A percentile compares a stretch with the other conserved stretches of the same genome.
Evolutionary conservation across 1,140 invertebrate genomes (phyloP).

Genomic region (Cydia pomonella): DNA sequence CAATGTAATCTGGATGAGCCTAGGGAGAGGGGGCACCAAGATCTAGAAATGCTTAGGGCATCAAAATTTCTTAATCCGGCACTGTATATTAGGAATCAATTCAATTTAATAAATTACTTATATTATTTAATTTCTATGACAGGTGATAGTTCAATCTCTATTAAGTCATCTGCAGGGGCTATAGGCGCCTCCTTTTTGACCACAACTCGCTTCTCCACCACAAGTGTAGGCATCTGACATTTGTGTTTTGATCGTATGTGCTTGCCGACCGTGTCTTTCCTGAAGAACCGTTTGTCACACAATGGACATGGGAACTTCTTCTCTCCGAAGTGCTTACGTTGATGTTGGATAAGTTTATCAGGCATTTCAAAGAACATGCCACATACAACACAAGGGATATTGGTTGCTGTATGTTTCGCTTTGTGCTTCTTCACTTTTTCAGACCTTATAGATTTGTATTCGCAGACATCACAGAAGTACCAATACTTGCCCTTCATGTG

Average conservation of each 20-base stretch:
- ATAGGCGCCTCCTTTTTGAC: conserved; percentile 12
- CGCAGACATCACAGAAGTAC: conserved; percentile 59
- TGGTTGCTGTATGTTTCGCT: conserved; percentile 52
- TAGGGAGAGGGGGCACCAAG: too few relatives aligned
- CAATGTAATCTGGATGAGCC: too few relatives aligned
- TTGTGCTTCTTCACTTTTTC: conserved; percentile 49
- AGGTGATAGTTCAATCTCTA: conserved; percentile 22
- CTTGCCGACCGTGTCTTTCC: conserved; percentile 42
- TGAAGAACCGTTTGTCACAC: conserved; percentile 48
- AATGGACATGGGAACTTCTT: conserved; percentile 50
- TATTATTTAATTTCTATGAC: conserved; percentile 22
- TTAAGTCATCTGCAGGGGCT: not conserved
- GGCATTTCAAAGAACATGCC: conserved; percentile 53
- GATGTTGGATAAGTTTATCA: conserved; percentile 50
- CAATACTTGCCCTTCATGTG: conserved; percentile 49
- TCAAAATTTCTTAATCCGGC: too few relatives aligned
- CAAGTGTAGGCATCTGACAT: not conserved
- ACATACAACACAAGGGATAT: conserved; percentile 57
- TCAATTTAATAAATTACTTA: conserved; percentile 10
- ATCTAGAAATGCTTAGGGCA: too few relatives aligned
- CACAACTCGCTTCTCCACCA: conserved; percentile 12
- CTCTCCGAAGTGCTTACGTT: conserved; percentile 53
- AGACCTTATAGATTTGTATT: conserved; percentile 47
- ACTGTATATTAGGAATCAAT: too few relatives aligned
- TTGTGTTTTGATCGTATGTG: conserved; percentile 50